Evolutionary conservation across 1,140 invertebrate species (phyloP).

Genomic region (Hydropsyche tenuis): DNA sequence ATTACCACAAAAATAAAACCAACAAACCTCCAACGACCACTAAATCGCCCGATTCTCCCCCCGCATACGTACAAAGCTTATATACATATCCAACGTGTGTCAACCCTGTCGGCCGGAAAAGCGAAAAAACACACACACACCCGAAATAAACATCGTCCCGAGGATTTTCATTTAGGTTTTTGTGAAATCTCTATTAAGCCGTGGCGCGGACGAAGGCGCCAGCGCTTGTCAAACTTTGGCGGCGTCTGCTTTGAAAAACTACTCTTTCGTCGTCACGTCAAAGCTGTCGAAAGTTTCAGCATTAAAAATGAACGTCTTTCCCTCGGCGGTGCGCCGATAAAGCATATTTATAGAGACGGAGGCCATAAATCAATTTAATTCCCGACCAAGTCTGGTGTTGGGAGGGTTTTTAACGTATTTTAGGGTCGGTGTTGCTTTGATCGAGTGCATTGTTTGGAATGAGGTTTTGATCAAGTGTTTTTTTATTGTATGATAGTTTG

Average conservation of each 20-base stretch:
- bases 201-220: neutral
- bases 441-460: too few species aligned
- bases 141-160: slow-evolving; percentile 39
- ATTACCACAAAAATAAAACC: too few species aligned
- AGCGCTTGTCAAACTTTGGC: slow-evolving; percentile 37
- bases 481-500: too few species aligned
- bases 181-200: slow-evolving; percentile 43
- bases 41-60: too few species aligned
- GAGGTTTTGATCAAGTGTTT: too few species aligned
- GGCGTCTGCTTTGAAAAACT: neutral
- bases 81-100: neutral
- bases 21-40: too few species aligned
- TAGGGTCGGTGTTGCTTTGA: too few species aligned
- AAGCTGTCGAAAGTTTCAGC: slow-evolving; percentile 11
- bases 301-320: neutral
- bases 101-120: slow-evolving; percentile 5
- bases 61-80: too few species aligned
- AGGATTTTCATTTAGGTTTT: slow-evolving; percentile 47
- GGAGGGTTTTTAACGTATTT: too few species aligned
- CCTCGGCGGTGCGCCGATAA: neutral
- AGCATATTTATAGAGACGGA: too few species aligned
- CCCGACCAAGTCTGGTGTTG: too few species aligned
- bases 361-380: too few species aligned
- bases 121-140: slow-evolving; percentile 35
- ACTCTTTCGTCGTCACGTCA: neutral